Evolutionary conservation across 1,140 invertebrate species (phyloP).

Genomic region (Drosophila subobscura): DNA sequence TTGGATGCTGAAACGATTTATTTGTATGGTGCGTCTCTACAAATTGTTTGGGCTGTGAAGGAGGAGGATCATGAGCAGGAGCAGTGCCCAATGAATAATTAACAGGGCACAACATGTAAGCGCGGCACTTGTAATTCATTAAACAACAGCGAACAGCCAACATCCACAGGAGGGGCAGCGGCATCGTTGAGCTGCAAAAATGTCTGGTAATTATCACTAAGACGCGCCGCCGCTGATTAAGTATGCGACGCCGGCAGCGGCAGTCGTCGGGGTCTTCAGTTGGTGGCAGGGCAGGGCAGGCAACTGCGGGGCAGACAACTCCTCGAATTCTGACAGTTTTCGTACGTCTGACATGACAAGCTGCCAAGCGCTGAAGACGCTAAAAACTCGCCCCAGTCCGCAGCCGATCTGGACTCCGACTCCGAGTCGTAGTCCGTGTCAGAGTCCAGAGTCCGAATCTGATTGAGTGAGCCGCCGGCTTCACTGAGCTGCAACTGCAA

Average conservation of each 20-base stretch:
- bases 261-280: constrained; percentile 4
- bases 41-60: constrained; percentile 28
- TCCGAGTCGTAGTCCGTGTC: background rate
- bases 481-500: constrained; percentile 6
- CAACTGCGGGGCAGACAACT: constrained; percentile 26
- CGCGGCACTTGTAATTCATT: constrained; percentile 65
- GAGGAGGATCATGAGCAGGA: constrained; percentile 1
- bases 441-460: constrained; percentile 11
- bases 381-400: constrained; percentile 60
- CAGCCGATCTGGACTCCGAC: background rate
- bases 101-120: constrained; percentile 40
- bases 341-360: constrained; percentile 73
- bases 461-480: no score
- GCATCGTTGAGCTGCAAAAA: constrained; percentile 52
- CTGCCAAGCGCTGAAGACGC: constrained; percentile 68
- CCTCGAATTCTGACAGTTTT: constrained; percentile 74
- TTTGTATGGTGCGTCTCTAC: constrained; percentile 27
- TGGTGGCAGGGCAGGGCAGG: background rate
- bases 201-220: constrained; percentile 77
- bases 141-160: constrained; percentile 35
- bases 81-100: constrained; percentile 57
- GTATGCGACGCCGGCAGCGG: constrained; percentile 66
- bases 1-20: constrained; percentile 25
- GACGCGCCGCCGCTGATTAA: constrained; percentile 74
- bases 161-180: constrained; percentile 17